Evolutionary conservation across 2,797 vertebrate genomes (phyloP).

Genomic region (Otus scops): DNA sequence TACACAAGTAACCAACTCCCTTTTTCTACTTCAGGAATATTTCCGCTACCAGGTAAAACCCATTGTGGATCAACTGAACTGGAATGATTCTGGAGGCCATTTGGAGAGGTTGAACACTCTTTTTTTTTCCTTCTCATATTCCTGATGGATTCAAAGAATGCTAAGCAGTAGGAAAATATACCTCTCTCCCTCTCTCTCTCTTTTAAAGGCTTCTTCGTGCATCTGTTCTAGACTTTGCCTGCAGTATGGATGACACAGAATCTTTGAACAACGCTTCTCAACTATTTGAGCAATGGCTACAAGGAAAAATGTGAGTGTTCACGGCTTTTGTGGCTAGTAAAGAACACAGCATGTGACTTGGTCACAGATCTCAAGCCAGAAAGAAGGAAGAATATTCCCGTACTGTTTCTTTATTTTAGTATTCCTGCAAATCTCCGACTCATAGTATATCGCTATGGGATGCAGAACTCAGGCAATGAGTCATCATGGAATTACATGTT

Average conservation of each 20-base stretch:
- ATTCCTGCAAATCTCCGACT: constrained; percentile 88
- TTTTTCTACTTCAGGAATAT: constrained; percentile 78
- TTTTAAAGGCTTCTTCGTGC: constrained; percentile 86
- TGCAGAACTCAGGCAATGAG: constrained; percentile 82
- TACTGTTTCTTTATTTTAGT: constrained; percentile 63
- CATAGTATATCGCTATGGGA: constrained; percentile 91
- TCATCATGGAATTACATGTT: constrained; percentile 86
- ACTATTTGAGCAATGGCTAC: constrained; percentile 82
- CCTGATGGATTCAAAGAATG: background rate
- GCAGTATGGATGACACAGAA: constrained; percentile 79
- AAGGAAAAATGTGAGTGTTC: constrained; percentile 62
- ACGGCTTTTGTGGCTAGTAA: background rate
- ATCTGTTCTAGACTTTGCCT: constrained; percentile 84
- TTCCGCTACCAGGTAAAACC: constrained; percentile 79
- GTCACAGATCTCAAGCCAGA: background rate
- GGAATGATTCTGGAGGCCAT: constrained; percentile 82
- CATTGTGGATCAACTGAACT: constrained; percentile 74
- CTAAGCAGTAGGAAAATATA: background rate
- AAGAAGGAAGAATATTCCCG: background rate
- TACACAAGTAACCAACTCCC: background rate
- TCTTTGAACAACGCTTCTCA: constrained; percentile 75
- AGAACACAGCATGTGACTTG: background rate
- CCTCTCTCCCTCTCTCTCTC: background rate
- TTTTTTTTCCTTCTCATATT: background rate
- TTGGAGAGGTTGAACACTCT: constrained; percentile 75